phyloP scores from a whole-genome alignment of 2,888 invertebrate species.

The Shargacucullia verbasci region DNA sequence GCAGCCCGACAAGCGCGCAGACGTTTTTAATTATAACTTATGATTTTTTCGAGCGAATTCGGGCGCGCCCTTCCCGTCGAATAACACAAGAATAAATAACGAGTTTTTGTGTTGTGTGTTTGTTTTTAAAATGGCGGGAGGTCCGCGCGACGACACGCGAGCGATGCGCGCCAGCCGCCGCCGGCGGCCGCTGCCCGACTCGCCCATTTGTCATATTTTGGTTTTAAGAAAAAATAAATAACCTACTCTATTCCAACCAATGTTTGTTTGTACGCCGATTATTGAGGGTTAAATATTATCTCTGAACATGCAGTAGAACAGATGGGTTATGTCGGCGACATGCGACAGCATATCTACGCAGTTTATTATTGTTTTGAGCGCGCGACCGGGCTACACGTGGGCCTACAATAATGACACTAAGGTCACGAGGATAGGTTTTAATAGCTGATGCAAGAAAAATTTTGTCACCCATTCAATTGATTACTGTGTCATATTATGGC shows the following conservation, averaged over 20 bases:
- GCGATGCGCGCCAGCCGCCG: conserved; percentile 72
- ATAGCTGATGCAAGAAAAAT: background rate
- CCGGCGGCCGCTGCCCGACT: conserved; percentile 67
- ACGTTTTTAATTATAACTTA: conserved; percentile 88
- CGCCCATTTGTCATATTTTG: conserved; percentile 88
- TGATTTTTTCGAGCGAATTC: conserved; percentile 86
- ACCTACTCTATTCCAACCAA: conserved; percentile 82
- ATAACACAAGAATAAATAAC: conserved; percentile 88
- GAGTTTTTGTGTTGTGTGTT: conserved; percentile 87
- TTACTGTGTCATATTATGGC: no score
- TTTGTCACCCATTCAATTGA: no score
- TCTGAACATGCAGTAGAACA: conserved; percentile 73
- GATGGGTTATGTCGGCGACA: conserved; percentile 76
- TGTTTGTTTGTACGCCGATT: conserved; percentile 85
- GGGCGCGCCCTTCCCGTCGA: conserved; percentile 86
- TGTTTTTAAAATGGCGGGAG: conserved; percentile 90
- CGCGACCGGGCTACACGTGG: conserved; percentile 30
- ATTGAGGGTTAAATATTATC: conserved; percentile 85
- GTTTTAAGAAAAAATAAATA: conserved; percentile 87
- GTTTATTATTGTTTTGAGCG: conserved; percentile 63
- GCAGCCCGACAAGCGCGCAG: conserved; percentile 57
- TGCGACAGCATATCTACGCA: conserved; percentile 59
- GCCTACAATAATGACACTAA: conserved; percentile 17
- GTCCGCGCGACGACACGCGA: conserved; percentile 88
- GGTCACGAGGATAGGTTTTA: conserved; percentile 12